A percentile compares a stretch with the other conserved stretches of the same genome.
phyloP scores from a whole-genome alignment of 2,113 vertebrate genomes.

The Sphaerodactylus townsendi region DNA sequence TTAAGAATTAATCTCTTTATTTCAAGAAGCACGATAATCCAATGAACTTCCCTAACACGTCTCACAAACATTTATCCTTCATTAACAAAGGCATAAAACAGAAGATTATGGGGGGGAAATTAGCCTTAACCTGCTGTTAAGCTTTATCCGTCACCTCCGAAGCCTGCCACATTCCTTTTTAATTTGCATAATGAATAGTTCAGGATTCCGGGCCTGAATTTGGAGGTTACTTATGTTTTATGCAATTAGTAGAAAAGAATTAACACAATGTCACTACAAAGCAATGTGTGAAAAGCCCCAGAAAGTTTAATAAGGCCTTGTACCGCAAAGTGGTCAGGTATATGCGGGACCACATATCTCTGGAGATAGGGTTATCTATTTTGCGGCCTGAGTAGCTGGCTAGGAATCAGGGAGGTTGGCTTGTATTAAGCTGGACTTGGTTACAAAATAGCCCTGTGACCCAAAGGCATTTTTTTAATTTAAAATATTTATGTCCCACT shows the following conservation, averaged over 20 bases:
- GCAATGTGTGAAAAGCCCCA: neutral
- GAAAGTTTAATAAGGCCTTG: conserved; percentile 14
- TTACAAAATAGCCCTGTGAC: neutral
- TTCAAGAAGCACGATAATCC: conserved; percentile 32
- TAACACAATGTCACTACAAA: neutral
- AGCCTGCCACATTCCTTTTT: conserved; percentile 9
- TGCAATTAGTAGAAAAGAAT: conserved; percentile 17
- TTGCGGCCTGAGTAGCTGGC: rapidly evolving
- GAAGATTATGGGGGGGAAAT: conserved; percentile 57
- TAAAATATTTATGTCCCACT: too few relatives aligned
- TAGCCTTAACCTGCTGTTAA: conserved; percentile 42
- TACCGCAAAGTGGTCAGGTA: neutral
- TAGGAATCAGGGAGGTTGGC: neutral
- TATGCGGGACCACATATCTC: neutral
- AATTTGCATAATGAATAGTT: conserved; percentile 37
- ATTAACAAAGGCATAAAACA: conserved; percentile 60
- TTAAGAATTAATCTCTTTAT: conserved; percentile 42
- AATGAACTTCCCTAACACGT: conserved; percentile 46
- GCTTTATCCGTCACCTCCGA: conserved; percentile 35
- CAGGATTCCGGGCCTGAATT: conserved; percentile 16
- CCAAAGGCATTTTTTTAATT: neutral
- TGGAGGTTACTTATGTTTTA: conserved; percentile 29
- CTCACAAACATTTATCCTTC: conserved; percentile 49
- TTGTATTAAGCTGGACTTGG: neutral
- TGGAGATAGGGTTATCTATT: neutral